These are phyloP conservation scores for Zaprionus obscuricornis DNA, from an alignment of 2,888 invertebrate species.

Conservation along the genomic window DNA sequence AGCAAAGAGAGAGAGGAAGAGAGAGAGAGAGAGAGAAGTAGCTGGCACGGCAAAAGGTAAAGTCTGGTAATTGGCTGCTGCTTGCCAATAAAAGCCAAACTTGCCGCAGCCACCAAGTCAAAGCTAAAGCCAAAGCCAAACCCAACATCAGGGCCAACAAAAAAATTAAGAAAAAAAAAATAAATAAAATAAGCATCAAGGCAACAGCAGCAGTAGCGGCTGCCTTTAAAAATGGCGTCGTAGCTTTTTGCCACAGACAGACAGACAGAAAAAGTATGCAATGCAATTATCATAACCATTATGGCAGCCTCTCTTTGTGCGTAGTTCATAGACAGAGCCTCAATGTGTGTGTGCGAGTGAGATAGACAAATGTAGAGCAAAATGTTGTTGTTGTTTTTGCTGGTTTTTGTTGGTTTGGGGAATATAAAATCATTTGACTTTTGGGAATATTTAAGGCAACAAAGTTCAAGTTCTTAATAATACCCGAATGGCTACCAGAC, in stretches of 20 bases:
- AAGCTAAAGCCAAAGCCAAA: background rate
- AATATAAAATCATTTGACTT: conserved; percentile 32
- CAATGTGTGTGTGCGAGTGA: background rate
- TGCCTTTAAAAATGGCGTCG: conserved; percentile 33
- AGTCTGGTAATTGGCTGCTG: conserved; percentile 34
- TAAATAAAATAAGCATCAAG: no score
- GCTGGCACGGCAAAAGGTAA: conserved; percentile 17
- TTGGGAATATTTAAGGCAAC: conserved; percentile 29
- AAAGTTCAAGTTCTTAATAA: conserved; percentile 30
- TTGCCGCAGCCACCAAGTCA: conserved; percentile 5
- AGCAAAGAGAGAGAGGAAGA: no score
- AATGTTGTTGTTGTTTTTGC: no score
- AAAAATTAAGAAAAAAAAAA: conserved; percentile 1
- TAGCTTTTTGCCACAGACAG: conserved; percentile 23
- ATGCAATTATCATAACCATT: conserved; percentile 52
- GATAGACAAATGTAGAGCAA: no score
- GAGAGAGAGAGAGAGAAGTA: no score
- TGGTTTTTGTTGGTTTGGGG: no score
- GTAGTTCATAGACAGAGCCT: background rate
- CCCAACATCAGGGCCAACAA: conserved; percentile 12
- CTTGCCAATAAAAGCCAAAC: conserved; percentile 6
- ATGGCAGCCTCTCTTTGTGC: conserved; percentile 24
- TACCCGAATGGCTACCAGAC: conserved; percentile 14
- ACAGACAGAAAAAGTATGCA: conserved; percentile 50
- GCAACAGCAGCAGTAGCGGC: no score